These are phyloP conservation scores for Marasmarcha lunaedactyla DNA, from an alignment of 2,888 invertebrate species.

Conservation along the genomic window DNA sequence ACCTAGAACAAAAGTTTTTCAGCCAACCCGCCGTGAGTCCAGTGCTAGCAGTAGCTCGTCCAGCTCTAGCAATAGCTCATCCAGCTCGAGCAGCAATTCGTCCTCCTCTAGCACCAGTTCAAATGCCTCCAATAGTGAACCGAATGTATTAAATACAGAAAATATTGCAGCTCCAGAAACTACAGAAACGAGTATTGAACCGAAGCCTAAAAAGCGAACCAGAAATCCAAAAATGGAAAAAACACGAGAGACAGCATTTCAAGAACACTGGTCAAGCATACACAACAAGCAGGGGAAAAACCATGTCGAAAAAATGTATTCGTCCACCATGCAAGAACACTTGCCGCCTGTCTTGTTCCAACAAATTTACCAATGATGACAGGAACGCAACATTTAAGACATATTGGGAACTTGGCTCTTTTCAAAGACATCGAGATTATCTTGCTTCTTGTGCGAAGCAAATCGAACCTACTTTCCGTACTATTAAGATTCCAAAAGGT, in stretches of 20 bases:
- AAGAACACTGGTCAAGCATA: conserved; percentile 7
- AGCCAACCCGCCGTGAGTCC: conserved; percentile 1
- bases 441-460: conserved; percentile 3
- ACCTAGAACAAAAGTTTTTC: no score
- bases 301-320: conserved; percentile 8
- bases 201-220: conserved; percentile 8
- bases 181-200: conserved; percentile 2
- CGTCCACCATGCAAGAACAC: no score
- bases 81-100: conserved; percentile 4
- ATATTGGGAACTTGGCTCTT: conserved; percentile 9
- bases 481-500: conserved; percentile 5
- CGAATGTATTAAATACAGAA: conserved; percentile 6
- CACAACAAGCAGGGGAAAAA: conserved; percentile 7
- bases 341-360: conserved; percentile 7
- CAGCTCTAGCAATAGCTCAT: conserved; percentile 4
- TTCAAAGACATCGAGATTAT: conserved; percentile 9
- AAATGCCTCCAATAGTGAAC: conserved; percentile 5
- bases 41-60: conserved; percentile 4
- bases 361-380: not conserved
- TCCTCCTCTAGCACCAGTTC: conserved; percentile 2
- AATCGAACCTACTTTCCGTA: conserved; percentile 6
- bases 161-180: conserved; percentile 6
- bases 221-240: conserved; percentile 11
- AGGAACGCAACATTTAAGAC: conserved; percentile 9
- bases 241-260: conserved; percentile 7